Conservation (phyloP, 1,140 invertebrate species). For the Anoplophora glabripennis region DNA sequence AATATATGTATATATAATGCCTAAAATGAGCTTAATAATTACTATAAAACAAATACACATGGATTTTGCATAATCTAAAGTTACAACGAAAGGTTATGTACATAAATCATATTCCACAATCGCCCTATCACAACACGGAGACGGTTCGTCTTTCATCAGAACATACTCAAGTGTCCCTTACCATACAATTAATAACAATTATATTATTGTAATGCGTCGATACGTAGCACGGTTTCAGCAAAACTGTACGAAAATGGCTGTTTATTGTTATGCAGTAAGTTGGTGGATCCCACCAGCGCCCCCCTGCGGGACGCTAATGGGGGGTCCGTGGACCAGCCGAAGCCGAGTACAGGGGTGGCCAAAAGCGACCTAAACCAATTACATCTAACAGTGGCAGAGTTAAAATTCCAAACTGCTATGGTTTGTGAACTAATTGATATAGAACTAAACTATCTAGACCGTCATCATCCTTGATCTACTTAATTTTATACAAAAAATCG, state of each 20-base stretch:
- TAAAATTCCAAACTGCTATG: conserved; percentile 18
- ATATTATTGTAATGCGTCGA: neutral
- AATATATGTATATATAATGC: conserved; percentile 2
- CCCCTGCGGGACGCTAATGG: conserved; percentile 4
- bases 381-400: conserved; percentile 19
- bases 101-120: conserved; percentile 27
- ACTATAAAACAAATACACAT: conserved; percentile 1
- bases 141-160: neutral
- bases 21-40: neutral
- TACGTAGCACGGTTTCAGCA: neutral
- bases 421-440: conserved; percentile 27
- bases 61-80: conserved; percentile 7
- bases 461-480: conserved; percentile 26
- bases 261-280: neutral
- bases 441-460: conserved; percentile 42
- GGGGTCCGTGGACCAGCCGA: neutral
- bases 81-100: conserved; percentile 28
- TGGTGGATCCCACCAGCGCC: neutral
- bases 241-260: conserved; percentile 1
- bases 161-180: conserved; percentile 1
- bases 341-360: neutral
- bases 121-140: conserved; percentile 28
- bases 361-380: conserved; percentile 14
- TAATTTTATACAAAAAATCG: conserved; percentile 15
- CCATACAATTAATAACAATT: conserved; percentile 8